phyloP scores from a whole-genome alignment of 2,888 invertebrate species.

The Tetramorium bicarinatum region DNA sequence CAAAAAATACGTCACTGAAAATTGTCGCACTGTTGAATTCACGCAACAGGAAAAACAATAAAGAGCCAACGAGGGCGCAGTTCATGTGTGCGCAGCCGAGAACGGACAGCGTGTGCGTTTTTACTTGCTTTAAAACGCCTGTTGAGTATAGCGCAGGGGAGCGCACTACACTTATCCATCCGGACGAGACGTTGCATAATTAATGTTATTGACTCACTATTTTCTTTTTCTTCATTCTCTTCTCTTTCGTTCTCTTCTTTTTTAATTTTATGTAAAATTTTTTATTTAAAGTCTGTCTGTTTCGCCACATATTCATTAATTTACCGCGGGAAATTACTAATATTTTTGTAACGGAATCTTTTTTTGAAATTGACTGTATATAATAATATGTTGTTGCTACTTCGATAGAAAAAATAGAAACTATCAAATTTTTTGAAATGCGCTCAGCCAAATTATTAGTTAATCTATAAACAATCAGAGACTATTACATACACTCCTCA shows the following conservation, averaged over 20 bases:
- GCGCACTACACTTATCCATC: no score
- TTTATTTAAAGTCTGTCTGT: background rate
- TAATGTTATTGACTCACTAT: no score
- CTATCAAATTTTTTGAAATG: background rate
- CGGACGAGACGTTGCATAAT: no score
- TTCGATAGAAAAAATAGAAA: background rate
- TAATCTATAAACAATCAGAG: background rate
- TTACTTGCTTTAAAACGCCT: no score
- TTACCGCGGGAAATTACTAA: background rate
- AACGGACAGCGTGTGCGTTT: no score
- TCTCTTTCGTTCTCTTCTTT: background rate
- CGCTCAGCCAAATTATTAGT: background rate
- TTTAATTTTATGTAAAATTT: background rate
- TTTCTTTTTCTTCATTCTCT: background rate
- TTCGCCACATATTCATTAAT: background rate
- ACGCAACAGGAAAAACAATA: no score
- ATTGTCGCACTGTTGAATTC: no score
- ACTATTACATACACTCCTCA: no score
- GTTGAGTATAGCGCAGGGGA: no score
- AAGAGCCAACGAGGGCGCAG: no score
- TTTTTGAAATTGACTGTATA: background rate
- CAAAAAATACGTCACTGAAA: no score
- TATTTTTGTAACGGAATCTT: background rate
- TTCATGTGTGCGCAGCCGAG: no score
- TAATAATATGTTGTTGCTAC: background rate